Percentiles rank a stretch among this genome's conserved stretches.
Conservation (phyloP, 2,888 invertebrate genomes). For the Corbicula japonica region DNA sequence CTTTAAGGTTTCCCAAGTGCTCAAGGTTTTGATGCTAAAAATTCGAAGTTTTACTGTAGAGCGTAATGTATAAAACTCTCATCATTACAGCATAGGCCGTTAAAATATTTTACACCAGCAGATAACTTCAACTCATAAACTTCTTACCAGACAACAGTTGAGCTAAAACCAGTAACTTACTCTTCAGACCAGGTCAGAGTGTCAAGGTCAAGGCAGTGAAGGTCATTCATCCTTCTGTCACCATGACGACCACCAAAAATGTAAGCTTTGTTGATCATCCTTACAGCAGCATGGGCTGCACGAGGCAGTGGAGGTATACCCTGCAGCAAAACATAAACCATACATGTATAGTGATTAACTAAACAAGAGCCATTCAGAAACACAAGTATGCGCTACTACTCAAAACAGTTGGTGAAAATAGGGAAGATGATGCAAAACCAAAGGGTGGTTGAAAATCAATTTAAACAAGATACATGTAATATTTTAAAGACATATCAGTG, state of each 20-base stretch:
- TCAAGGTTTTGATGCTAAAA: too few species aligned
- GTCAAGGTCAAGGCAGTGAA: constrained; percentile 86
- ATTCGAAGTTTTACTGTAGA: too few species aligned
- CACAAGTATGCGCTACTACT: background rate
- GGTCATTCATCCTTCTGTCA: constrained; percentile 85
- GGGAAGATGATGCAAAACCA: background rate
- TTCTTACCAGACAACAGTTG: too few species aligned
- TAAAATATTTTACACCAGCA: too few species aligned
- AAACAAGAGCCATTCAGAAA: background rate
- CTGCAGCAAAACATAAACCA: constrained; percentile 65
- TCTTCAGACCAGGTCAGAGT: constrained; percentile 86
- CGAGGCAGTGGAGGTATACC: constrained; percentile 86
- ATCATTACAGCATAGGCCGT: too few species aligned
- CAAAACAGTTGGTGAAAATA: background rate
- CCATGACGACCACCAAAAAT: constrained; percentile 87
- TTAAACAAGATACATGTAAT: too few species aligned
- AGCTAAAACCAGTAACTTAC: too few species aligned
- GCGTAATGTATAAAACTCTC: too few species aligned
- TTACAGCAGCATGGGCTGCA: constrained; percentile 87
- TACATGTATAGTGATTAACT: background rate
- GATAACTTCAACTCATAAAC: too few species aligned
- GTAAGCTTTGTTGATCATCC: constrained; percentile 81
- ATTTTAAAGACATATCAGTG: too few species aligned
- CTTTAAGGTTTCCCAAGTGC: too few species aligned
- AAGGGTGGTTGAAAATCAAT: background rate